Conservation (phyloP, 2,797 vertebrate genomes). For the Pachyuromys duprasi region DNA sequence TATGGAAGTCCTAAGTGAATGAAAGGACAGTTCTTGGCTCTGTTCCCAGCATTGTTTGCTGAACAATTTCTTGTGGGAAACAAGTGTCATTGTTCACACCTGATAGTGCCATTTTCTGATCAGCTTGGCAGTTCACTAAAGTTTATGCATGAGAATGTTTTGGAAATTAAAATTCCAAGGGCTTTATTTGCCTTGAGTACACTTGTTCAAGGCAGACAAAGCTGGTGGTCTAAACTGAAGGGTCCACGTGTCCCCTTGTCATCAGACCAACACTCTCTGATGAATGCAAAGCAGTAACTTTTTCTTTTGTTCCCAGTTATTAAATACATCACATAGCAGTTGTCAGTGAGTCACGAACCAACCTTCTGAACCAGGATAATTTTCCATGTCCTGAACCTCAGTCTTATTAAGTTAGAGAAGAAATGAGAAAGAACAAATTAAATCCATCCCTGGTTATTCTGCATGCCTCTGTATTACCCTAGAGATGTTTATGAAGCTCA, state of each 20-base stretch:
- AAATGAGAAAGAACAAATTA: conserved; percentile 19
- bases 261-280: neutral
- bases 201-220: conserved; percentile 7
- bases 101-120: neutral
- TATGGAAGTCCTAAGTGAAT: conserved; percentile 61
- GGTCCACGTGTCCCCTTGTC: neutral
- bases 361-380: conserved; percentile 26
- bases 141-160: neutral
- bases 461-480: neutral
- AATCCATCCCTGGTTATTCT: conserved; percentile 47
- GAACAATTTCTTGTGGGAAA: conserved; percentile 49
- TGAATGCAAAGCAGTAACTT: conserved; percentile 1
- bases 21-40: conserved; percentile 67
- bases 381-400: conserved; percentile 52
- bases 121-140: neutral
- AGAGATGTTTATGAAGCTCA: conserved; percentile 2
- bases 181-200: conserved; percentile 14
- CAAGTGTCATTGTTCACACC: neutral
- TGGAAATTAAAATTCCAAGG: conserved; percentile 62
- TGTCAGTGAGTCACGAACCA: neutral
- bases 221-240: neutral
- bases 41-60: conserved; percentile 71
- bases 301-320: neutral
- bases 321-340: neutral
- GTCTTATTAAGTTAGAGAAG: conserved; percentile 36